phyloP scores from a whole-genome alignment of 2,797 vertebrate species.

The Muraenolepis orangiensis region DNA sequence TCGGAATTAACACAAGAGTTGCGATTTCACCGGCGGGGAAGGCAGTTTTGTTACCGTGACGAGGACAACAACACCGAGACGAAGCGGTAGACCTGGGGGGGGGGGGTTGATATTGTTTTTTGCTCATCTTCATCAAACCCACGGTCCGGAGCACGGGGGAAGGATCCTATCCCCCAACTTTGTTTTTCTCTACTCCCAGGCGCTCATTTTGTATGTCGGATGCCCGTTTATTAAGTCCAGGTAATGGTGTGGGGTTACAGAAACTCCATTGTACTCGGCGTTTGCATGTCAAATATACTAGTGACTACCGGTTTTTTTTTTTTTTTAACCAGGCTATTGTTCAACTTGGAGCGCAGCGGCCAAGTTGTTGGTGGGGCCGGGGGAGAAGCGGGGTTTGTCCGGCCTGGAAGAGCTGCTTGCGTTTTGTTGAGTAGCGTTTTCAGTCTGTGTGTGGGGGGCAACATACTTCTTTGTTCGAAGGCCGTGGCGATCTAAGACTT shows the following conservation, averaged over 20 bases:
- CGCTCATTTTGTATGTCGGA: conserved; percentile 65
- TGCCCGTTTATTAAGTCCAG: conserved; percentile 66
- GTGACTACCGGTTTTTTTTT: conserved; percentile 1
- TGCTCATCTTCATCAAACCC: conserved; percentile 63
- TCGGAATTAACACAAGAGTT: conserved; percentile 48
- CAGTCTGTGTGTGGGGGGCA: conserved; percentile 34
- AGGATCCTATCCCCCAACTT: conserved; percentile 77
- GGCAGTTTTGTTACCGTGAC: conserved; percentile 52
- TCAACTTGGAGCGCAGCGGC: conserved; percentile 58
- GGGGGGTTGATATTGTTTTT: conserved; percentile 51
- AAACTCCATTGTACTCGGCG: background rate
- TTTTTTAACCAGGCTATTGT: conserved; percentile 39
- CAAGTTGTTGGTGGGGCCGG: conserved; percentile 52
- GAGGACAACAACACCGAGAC: conserved; percentile 36
- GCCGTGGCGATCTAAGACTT: conserved; percentile 48
- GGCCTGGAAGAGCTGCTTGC: conserved; percentile 37
- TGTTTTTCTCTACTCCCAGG: conserved; percentile 67
- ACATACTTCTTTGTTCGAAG: conserved; percentile 77
- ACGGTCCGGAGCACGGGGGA: conserved; percentile 68
- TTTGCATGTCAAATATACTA: conserved; percentile 8
- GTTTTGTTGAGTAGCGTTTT: conserved; percentile 21
- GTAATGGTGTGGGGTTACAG: conserved; percentile 53
- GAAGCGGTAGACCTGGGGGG: conserved; percentile 43
- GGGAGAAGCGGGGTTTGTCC: conserved; percentile 60
- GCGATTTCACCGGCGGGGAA: conserved; percentile 41